Evolutionary conservation across 2,113 vertebrate species (phyloP), one percentile per base, ranked within the genome.

Genomic region (Anolis sagrei): DNA sequence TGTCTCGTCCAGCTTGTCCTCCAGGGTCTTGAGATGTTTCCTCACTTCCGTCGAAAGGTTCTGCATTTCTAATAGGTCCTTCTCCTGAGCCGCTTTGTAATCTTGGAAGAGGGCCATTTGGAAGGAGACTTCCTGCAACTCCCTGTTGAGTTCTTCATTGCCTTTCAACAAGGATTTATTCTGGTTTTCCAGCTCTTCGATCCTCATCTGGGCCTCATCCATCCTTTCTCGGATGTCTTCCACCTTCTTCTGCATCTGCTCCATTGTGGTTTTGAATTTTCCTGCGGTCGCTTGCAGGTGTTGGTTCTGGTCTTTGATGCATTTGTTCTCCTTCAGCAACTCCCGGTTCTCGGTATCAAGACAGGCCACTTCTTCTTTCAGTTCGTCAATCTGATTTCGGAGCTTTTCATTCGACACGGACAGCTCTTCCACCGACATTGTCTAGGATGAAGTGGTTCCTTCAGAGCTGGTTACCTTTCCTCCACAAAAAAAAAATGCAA

Each of bases 191-290:
- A 69, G 27, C 11, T 83, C 64, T 7, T 0, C 0, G 7, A 89
- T 44, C 27, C 78, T 72, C 27, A 5, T 16, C 13, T 82, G 36
- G 0, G 27, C 54, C 2, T 44, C 7, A 27, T 86, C 51, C 7
- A 62, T 32, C 14, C 4, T 39, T 6, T 83, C 68, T 39, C 83
- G 34, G n/a, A 77, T 39, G 1, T 62, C 79, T n/a, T 88, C 85
- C 32, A 64, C 85, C n/a, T 76, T 83, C 10, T 74, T 54, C 44
- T 89, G 72, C 76, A 86, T 9, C 27, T 89, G 81, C 69, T 88
- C 69, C 14, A 81, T 27, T 13, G 39, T 25, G 0, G 0, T 1
- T 44, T 90, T 78, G 2, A 69, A 49, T n/a, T 1, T 27, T 14
- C 61, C 51, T 3, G 29, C 48, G 2, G 48, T 76, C 19, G 21